Evolutionary conservation across 2,888 invertebrate genomes (phyloP).

Genomic region (Acronicta leporina): DNA sequence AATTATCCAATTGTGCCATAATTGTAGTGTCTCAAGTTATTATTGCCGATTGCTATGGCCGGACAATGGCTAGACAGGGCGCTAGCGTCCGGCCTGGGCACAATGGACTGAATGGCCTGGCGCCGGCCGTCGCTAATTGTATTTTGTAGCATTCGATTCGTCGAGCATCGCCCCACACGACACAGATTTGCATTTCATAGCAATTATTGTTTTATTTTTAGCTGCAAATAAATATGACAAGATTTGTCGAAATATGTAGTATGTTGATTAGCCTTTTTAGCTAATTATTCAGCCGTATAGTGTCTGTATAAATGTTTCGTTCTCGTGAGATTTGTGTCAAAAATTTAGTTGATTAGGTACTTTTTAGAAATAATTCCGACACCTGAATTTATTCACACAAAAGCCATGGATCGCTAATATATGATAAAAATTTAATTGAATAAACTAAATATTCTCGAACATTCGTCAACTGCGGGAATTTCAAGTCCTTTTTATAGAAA

Average conservation of each 20-base stretch:
- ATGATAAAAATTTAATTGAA: no score
- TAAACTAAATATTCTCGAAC: no score
- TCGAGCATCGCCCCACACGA: slow-evolving; percentile 19
- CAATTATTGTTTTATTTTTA: slow-evolving; percentile 5
- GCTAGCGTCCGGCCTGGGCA: slow-evolving; percentile 41
- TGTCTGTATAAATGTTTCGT: no score
- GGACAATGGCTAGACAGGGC: slow-evolving; percentile 51
- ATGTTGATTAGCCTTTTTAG: no score
- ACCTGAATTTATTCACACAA: no score
- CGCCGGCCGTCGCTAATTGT: slow-evolving; percentile 48
- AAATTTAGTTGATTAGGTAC: no score
- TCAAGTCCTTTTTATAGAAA: no score
- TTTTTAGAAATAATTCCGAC: no score
- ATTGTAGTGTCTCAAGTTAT: slow-evolving; percentile 41
- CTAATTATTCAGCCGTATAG: no score
- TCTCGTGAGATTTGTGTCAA: no score
- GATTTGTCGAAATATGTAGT: neutral
- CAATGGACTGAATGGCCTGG: slow-evolving; percentile 51
- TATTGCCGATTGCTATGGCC: slow-evolving; percentile 20
- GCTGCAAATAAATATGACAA: neutral
- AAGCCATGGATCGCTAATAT: no score
- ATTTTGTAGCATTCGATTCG: slow-evolving; percentile 33
- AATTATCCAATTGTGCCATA: slow-evolving; percentile 37
- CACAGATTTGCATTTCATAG: slow-evolving; percentile 35
- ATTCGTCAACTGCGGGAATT: no score